Percentiles rank a stretch among this genome's conserved stretches.
phyloP scores from a whole-genome alignment of 2,113 vertebrate genomes.

The Salvelinus sp. region DNA sequence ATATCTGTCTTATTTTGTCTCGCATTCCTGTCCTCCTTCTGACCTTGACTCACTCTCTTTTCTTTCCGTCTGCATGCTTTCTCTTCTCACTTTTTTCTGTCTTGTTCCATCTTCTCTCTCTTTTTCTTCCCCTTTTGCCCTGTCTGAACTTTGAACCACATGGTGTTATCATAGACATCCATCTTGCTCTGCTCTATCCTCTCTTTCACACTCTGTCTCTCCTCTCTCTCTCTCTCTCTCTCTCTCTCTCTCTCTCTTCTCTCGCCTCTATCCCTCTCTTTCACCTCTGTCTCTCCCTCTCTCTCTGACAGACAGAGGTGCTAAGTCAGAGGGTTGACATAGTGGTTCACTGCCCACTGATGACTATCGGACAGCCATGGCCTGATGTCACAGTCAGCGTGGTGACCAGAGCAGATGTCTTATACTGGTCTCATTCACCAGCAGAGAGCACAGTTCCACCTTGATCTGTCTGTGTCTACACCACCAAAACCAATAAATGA shows the following conservation, averaged over 20 bases:
- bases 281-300: neutral
- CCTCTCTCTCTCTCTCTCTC: neutral
- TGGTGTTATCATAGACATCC: no score
- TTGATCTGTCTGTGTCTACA: no score
- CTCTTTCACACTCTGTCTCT: neutral
- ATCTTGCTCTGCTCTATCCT: neutral
- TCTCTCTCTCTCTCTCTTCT: no score
- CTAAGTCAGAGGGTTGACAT: slow-evolving; percentile 17
- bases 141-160: no score
- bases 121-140: neutral
- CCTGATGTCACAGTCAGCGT: slow-evolving; percentile 34
- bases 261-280: slow-evolving; percentile 1
- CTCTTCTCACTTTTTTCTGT: slow-evolving; percentile 37
- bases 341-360: slow-evolving; percentile 31
- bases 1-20: slow-evolving; percentile 19
- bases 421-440: neutral
- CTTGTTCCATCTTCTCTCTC: slow-evolving; percentile 27
- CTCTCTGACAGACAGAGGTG: neutral
- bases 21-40: neutral
- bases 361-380: slow-evolving; percentile 38
- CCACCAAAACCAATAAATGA: no score
- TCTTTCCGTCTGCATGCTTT: slow-evolving; percentile 29
- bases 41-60: neutral
- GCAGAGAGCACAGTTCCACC: neutral
- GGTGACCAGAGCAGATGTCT: slow-evolving; percentile 24